Percentiles rank a stretch among this genome's conserved stretches.
phyloP scores from a whole-genome alignment of 2,113 vertebrate genomes.

The Lepus europaeus region DNA sequence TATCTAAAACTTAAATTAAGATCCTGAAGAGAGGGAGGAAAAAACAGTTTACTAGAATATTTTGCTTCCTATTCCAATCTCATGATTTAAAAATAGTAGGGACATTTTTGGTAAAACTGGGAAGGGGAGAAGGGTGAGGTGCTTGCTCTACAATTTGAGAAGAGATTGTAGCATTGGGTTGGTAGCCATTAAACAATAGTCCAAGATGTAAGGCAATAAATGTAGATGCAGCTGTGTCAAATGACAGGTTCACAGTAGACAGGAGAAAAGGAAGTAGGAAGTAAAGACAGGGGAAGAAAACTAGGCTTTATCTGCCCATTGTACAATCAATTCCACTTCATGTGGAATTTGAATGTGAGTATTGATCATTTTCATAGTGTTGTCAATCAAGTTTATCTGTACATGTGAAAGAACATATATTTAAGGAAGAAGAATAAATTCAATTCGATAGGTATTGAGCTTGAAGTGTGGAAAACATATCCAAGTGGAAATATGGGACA shows the following conservation, averaged over 20 bases:
- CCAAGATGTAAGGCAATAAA: not conserved
- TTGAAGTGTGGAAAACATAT: not conserved
- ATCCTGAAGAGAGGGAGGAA: not conserved
- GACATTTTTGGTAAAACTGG: not conserved
- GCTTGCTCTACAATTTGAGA: not conserved
- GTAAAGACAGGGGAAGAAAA: not conserved
- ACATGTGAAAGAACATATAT: not conserved
- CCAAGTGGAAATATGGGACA: not conserved
- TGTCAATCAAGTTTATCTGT: not conserved
- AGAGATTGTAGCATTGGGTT: not conserved
- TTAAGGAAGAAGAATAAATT: not conserved
- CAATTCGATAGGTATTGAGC: not conserved
- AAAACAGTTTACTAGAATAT: not conserved
- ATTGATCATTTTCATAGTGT: not conserved
- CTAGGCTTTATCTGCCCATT: not conserved
- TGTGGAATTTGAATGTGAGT: not conserved
- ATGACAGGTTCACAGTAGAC: not conserved
- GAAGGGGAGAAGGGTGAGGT: not conserved
- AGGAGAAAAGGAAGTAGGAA: not conserved
- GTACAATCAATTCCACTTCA: not conserved
- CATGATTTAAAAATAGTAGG: not conserved
- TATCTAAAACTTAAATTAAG: conserved; percentile 21
- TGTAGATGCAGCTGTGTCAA: not conserved
- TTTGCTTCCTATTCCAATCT: not conserved
- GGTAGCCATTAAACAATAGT: not conserved